These are phyloP conservation scores for Atta texana DNA, from an alignment of 1,140 invertebrate genomes.

Conservation along the genomic window DNA sequence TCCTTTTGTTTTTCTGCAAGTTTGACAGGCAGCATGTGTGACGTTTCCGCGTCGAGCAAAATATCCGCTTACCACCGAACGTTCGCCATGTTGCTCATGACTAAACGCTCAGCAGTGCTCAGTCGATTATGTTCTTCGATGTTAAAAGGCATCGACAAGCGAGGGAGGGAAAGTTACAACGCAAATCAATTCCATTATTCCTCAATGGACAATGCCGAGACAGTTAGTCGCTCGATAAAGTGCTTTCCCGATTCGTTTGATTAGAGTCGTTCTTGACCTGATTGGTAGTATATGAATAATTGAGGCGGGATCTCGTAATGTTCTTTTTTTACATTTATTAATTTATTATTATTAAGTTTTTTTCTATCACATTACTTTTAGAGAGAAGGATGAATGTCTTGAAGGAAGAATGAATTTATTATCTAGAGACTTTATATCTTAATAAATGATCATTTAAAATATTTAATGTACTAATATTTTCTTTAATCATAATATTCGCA, in stretches of 20 bases:
- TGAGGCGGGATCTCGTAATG: constrained; percentile 2
- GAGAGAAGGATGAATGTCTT: background rate
- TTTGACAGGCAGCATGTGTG: constrained; percentile 66
- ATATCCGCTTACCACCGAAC: constrained; percentile 62
- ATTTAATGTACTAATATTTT: background rate
- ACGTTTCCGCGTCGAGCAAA: constrained; percentile 45
- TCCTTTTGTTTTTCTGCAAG: constrained; percentile 80
- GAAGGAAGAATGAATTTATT: background rate
- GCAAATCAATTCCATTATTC: constrained; percentile 39
- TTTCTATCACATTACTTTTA: background rate
- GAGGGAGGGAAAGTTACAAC: background rate
- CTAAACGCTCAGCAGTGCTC: constrained; percentile 7
- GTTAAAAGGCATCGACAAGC: background rate
- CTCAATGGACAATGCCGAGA: constrained; percentile 1
- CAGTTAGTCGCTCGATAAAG: background rate
- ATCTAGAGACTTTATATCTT: background rate
- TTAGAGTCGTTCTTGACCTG: constrained; percentile 18
- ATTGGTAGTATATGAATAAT: constrained; percentile 39
- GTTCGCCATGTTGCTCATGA: constrained; percentile 70
- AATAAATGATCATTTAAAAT: background rate
- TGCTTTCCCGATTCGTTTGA: background rate
- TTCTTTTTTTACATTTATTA: background rate
- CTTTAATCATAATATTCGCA: background rate
- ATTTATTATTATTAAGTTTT: background rate
- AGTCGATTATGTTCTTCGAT: background rate